Conservation (phyloP, 2,113 vertebrate species). For the Scalopus aquaticus region DNA sequence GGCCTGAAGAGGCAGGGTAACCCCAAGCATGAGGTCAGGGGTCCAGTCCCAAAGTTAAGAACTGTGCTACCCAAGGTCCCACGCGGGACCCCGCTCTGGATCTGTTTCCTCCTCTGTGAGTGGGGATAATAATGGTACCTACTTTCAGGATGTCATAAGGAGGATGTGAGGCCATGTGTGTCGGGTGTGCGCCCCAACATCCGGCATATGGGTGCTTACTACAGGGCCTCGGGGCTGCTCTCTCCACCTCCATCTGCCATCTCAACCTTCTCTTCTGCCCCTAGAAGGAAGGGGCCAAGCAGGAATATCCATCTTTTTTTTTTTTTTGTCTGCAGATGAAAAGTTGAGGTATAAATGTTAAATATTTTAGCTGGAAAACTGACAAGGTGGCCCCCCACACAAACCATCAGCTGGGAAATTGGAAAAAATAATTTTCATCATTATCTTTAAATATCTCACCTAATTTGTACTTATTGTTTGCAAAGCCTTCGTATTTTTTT, state of each 20-base stretch:
- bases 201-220: background rate
- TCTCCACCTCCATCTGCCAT: background rate
- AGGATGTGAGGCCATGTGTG: rapidly evolving
- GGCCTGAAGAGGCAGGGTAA: background rate
- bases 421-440: background rate
- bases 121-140: background rate
- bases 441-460: conserved; percentile 8
- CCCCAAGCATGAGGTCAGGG: background rate
- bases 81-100: background rate
- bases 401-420: background rate
- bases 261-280: background rate
- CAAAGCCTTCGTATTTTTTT: background rate
- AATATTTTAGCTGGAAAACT: conserved; percentile 40
- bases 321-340: background rate
- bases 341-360: background rate
- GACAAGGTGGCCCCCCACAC: background rate
- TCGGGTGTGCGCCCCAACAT: background rate
- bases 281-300: background rate
- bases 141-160: background rate
- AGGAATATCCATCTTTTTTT: background rate
- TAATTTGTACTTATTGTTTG: background rate
- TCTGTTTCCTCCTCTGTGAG: background rate
- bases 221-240: background rate
- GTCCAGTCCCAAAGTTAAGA: background rate
- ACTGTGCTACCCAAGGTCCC: background rate